phyloP scores from a whole-genome alignment of 2,113 vertebrate species.

The Harpagus bidentatus region DNA sequence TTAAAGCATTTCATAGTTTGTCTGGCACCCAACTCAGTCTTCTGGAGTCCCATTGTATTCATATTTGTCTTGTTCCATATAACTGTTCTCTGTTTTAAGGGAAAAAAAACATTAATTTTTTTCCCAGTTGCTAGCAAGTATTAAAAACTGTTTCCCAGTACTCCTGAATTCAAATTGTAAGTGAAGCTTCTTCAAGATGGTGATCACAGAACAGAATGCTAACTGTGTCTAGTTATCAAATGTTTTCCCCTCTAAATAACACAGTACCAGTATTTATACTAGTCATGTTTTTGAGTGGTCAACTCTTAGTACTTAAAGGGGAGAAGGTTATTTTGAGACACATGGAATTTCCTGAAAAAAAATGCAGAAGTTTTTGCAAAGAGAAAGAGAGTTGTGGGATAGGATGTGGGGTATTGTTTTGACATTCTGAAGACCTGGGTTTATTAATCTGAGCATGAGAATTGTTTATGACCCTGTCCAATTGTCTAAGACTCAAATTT shows the following conservation, averaged over 20 bases:
- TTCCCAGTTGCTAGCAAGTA: background rate
- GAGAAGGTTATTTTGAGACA: background rate
- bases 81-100: background rate
- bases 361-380: background rate
- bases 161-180: background rate
- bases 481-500: background rate
- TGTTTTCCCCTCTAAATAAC: background rate
- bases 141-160: background rate
- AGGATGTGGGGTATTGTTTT: rapidly evolving
- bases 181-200: background rate
- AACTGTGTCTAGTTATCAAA: background rate
- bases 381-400: background rate
- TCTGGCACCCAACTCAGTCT: background rate
- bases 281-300: background rate
- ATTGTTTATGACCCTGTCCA: background rate
- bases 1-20: background rate
- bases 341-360: background rate
- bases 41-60: background rate
- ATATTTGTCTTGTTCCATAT: background rate
- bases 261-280: background rate
- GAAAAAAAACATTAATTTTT: background rate
- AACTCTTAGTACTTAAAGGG: background rate
- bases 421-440: background rate
- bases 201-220: background rate
- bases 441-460: background rate